Percentiles rank a stretch among this genome's conserved stretches.
These are phyloP conservation scores for Nephrotoma appendiculata DNA, from an alignment of 2,888 invertebrate genomes.

Conservation along the genomic window DNA sequence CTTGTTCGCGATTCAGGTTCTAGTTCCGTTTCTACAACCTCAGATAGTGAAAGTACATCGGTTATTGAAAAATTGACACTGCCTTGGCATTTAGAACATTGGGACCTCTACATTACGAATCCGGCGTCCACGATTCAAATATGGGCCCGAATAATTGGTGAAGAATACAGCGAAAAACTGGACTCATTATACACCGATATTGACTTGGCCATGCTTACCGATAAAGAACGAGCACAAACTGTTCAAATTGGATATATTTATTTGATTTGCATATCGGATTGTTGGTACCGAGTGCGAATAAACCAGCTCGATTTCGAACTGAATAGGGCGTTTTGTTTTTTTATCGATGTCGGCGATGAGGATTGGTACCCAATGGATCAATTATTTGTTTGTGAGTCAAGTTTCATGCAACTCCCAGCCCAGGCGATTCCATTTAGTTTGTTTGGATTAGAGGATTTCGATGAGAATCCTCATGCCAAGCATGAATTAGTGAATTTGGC, in stretches of 20 bases:
- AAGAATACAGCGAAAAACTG: constrained; percentile 46
- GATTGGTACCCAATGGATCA: constrained; percentile 38
- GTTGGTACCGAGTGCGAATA: constrained; percentile 41
- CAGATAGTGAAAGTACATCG: constrained; percentile 5
- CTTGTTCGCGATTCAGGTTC: not conserved
- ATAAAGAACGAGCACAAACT: constrained; percentile 18
- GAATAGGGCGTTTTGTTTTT: constrained; percentile 40
- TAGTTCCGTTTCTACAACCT: constrained; percentile 7
- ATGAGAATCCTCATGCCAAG: constrained; percentile 29
- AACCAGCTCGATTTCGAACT: constrained; percentile 33
- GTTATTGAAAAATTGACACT: constrained; percentile 9
- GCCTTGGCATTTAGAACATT: constrained; percentile 24
- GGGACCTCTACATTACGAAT: constrained; percentile 46
- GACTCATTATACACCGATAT: constrained; percentile 38
- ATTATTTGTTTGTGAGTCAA: constrained; percentile 44
- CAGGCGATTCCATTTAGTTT: constrained; percentile 59
- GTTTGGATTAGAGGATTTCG: constrained; percentile 52
- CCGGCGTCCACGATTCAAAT: constrained; percentile 46
- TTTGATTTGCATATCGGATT: constrained; percentile 34
- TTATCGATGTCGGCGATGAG: constrained; percentile 64
- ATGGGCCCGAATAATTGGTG: constrained; percentile 50
- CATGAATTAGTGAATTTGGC: constrained; percentile 31
- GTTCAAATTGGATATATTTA: constrained; percentile 25
- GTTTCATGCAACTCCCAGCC: constrained; percentile 49
- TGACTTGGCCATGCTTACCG: constrained; percentile 28